phyloP scores from a whole-genome alignment of 2,113 vertebrate genomes.

The Tonatia bakeri region DNA sequence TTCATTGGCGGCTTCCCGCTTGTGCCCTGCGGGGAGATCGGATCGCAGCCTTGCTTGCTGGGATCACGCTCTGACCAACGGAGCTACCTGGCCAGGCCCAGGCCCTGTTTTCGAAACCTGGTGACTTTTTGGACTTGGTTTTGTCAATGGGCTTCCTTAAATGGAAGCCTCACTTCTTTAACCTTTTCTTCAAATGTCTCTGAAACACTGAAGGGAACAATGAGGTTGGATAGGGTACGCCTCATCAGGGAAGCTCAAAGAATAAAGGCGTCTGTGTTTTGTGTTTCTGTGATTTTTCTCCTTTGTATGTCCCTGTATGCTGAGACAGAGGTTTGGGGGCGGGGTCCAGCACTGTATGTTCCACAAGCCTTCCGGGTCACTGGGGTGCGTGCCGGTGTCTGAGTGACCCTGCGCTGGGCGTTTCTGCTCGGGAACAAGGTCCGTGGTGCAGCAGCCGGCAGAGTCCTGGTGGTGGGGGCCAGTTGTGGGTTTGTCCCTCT shows the following conservation, averaged over 20 bases:
- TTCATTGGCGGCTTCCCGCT: too few species aligned
- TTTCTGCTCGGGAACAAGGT: not conserved
- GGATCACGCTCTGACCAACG: too few species aligned
- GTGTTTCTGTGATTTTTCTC: not conserved
- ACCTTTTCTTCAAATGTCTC: not conserved
- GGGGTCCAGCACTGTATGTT: too few species aligned
- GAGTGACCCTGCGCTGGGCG: not conserved
- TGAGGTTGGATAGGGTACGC: not conserved
- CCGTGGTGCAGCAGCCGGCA: rapidly evolving
- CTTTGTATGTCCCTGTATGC: not conserved
- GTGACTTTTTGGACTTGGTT: not conserved
- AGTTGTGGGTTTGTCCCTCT: not conserved
- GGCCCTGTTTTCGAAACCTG: not conserved
- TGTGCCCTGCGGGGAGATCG: too few species aligned
- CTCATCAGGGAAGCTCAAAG: not conserved
- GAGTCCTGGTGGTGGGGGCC: not conserved
- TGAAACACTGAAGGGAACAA: not conserved
- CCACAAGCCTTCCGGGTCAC: not conserved
- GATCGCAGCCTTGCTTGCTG: too few species aligned
- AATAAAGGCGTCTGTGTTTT: not conserved
- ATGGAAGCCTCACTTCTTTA: not conserved
- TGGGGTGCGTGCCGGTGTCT: rapidly evolving
- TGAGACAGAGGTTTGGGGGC: not conserved
- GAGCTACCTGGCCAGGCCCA: too few species aligned
- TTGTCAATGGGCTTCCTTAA: not conserved